These are phyloP conservation scores for Ennomos fuscantarius DNA, from an alignment of 2,888 invertebrate species.

Conservation along the genomic window DNA sequence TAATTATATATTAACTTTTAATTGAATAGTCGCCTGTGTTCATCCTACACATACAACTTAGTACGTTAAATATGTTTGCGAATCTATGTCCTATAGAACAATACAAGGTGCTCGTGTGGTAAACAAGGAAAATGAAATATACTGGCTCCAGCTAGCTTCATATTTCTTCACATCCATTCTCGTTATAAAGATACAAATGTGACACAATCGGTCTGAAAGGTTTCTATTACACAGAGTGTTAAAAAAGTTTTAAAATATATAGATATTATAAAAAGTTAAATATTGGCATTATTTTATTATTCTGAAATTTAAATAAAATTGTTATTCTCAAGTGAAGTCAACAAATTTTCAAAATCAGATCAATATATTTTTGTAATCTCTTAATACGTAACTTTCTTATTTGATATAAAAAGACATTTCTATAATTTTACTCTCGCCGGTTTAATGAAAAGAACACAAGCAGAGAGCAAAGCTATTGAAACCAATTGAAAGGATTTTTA, in stretches of 20 bases:
- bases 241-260: too few species aligned
- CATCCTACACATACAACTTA: background rate
- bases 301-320: too few species aligned
- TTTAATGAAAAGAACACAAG: background rate
- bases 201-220: constrained; percentile 10
- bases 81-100: constrained; percentile 1
- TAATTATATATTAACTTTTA: too few species aligned
- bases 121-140: constrained; percentile 32
- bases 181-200: constrained; percentile 39
- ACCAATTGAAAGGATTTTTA: background rate
- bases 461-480: background rate
- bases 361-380: background rate
- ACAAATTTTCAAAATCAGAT: too few species aligned
- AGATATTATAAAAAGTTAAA: too few species aligned
- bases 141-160: constrained; percentile 45
- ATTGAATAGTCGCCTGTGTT: background rate
- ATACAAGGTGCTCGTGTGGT: constrained; percentile 4
- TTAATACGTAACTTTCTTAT: too few species aligned
- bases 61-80: background rate
- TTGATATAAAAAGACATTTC: too few species aligned
- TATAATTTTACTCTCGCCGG: too few species aligned
- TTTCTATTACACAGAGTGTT: constrained; percentile 1
- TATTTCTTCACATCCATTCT: constrained; percentile 58
- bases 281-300: too few species aligned
- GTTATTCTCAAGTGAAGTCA: too few species aligned